A percentile compares a stretch with the other conserved stretches of the same genome.
These are phyloP conservation scores for Cistogaster globosa DNA, from an alignment of 2,888 invertebrate species.

Conservation along the genomic window DNA sequence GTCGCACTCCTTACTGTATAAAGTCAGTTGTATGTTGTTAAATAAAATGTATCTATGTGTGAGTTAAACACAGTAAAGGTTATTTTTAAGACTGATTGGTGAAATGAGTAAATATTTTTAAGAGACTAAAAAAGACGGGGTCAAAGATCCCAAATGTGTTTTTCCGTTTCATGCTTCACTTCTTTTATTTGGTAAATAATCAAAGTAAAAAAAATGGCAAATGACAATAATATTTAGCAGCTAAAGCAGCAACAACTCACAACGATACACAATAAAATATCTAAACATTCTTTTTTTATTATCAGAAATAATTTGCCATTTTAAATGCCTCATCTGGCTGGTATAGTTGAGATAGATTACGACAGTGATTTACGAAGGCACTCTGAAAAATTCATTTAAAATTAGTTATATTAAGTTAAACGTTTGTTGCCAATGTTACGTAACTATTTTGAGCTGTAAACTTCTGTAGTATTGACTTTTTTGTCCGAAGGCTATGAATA, in stretches of 20 bases:
- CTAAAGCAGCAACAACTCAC: conserved; percentile 32
- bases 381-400: background rate
- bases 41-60: background rate
- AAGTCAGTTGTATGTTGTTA: too few relatives aligned
- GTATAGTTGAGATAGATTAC: conserved; percentile 38
- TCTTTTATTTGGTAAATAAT: conserved; percentile 60
- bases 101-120: conserved; percentile 55
- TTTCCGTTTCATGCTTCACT: conserved; percentile 64
- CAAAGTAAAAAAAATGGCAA: conserved; percentile 35
- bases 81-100: conserved; percentile 48
- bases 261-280: conserved; percentile 21
- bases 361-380: conserved; percentile 7
- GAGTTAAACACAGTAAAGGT: background rate
- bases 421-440: background rate
- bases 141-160: conserved; percentile 65
- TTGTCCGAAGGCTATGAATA: too few relatives aligned
- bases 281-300: conserved; percentile 30
- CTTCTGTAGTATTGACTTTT: too few relatives aligned
- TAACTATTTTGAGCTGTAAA: too few relatives aligned
- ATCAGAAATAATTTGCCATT: conserved; percentile 41
- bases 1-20: too few relatives aligned
- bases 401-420: background rate
- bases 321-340: conserved; percentile 50
- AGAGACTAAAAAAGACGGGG: conserved; percentile 46
- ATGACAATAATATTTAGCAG: conserved; percentile 49